phyloP scores from a whole-genome alignment of 2,113 vertebrate species.

The Burhinus oedicnemus region DNA sequence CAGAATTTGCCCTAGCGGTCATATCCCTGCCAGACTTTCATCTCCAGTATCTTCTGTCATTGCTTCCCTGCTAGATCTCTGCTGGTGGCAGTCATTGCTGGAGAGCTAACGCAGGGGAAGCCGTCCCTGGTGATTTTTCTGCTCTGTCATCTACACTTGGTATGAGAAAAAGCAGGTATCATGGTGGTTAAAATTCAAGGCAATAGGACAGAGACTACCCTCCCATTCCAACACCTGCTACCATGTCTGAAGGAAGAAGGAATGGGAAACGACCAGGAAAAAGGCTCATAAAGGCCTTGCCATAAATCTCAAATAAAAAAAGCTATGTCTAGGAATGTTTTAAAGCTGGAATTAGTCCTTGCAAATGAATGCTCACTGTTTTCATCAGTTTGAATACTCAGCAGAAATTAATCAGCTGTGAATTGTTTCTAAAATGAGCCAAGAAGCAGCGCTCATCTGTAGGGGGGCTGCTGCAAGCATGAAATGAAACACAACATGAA shows the following conservation, averaged over 20 bases:
- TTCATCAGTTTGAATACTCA: not conserved
- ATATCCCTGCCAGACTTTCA: not conserved
- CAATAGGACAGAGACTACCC: not conserved
- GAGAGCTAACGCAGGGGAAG: not conserved
- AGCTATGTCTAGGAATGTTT: not conserved
- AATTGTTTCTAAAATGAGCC: conserved; percentile 42
- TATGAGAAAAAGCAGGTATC: not conserved
- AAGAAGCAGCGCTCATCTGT: not conserved
- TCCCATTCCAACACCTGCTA: not conserved
- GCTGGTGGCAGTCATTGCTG: not conserved
- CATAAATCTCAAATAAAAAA: not conserved
- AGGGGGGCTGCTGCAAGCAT: not conserved
- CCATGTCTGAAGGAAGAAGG: not conserved
- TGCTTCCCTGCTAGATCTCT: not conserved
- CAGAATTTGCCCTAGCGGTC: not conserved
- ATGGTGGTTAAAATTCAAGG: not conserved
- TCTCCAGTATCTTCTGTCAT: not conserved
- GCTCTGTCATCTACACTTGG: not conserved
- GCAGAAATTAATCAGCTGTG: conserved; percentile 7
- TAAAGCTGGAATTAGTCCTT: not conserved
- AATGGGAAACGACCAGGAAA: not conserved
- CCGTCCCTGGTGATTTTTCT: not conserved
- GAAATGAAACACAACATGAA: conserved; percentile 1
- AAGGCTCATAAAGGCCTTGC: not conserved
- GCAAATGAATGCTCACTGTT: not conserved